phyloP scores from a whole-genome alignment of 2,797 vertebrate genomes.

The Pogoniulus pusillus region DNA sequence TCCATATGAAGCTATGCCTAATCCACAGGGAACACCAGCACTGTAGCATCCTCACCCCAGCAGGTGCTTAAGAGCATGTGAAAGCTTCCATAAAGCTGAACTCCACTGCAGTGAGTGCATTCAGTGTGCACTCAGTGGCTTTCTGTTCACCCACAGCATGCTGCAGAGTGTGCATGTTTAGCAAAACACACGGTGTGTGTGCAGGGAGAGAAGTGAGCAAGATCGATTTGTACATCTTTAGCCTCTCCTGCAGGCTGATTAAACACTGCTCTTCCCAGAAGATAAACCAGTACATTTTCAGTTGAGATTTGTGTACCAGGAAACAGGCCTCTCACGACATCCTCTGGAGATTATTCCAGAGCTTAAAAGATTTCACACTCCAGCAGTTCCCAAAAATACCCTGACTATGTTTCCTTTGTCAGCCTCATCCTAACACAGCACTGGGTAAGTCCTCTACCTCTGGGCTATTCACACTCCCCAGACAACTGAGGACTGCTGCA shows the following conservation, averaged over 20 bases:
- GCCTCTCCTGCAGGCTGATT: not conserved
- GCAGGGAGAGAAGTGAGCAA: not conserved
- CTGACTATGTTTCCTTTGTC: slow-evolving; percentile 16
- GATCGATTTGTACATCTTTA: slow-evolving; percentile 18
- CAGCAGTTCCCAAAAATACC: not conserved
- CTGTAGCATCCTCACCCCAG: not conserved
- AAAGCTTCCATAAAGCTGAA: not conserved
- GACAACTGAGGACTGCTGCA: not conserved
- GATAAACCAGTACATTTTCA: not conserved
- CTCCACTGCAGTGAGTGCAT: not conserved
- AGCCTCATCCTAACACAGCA: not conserved
- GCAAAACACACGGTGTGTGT: not conserved
- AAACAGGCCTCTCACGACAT: not conserved
- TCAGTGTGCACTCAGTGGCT: not conserved
- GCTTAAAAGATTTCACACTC: slow-evolving; percentile 47
- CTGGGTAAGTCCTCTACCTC: not conserved
- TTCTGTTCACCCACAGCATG: not conserved
- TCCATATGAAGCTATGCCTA: not conserved
- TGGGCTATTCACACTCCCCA: not conserved
- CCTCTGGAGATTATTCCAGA: slow-evolving; percentile 12
- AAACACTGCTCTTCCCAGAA: not conserved
- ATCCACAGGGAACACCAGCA: not conserved
- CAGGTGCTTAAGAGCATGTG: not conserved
- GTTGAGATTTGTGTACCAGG: not conserved
- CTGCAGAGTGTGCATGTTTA: not conserved